A percentile compares a stretch with the other conserved stretches of the same genome.
phyloP scores from a whole-genome alignment of 2,888 invertebrate species.

The Drosophila diplacantha region DNA sequence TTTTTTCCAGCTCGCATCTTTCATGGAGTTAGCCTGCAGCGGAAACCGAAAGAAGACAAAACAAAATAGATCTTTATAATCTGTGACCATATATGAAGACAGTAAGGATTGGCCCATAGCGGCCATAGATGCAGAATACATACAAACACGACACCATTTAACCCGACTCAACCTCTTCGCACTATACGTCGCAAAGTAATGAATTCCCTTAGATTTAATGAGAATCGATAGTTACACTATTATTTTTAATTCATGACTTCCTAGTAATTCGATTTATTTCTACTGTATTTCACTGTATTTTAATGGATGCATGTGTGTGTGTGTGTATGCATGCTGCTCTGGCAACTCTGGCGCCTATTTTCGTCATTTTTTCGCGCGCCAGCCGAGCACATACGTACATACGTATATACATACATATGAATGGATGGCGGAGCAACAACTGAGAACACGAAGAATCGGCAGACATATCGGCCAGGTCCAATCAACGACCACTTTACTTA shows the following conservation, averaged over 20 bases:
- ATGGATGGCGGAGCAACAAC: slow-evolving; percentile 28
- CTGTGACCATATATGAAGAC: slow-evolving; percentile 11
- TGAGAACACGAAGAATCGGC: slow-evolving; percentile 7
- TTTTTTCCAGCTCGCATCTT: slow-evolving; percentile 76
- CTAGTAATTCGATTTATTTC: background rate
- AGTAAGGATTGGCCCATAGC: slow-evolving; percentile 6
- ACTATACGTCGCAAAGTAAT: background rate
- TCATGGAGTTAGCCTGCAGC: slow-evolving; percentile 56
- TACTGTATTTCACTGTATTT: slow-evolving; percentile 4
- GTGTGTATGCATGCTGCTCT: slow-evolving; percentile 9
- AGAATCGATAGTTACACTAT: too few species aligned
- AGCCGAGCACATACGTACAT: slow-evolving; percentile 49
- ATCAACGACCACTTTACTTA: slow-evolving; percentile 10
- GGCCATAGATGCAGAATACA: background rate
- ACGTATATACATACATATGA: slow-evolving; percentile 41
- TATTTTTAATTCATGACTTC: background rate
- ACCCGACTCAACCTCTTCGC: background rate
- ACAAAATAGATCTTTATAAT: slow-evolving; percentile 8
- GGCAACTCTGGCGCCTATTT: slow-evolving; percentile 67
- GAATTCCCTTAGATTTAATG: too few species aligned
- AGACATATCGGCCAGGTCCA: slow-evolving; percentile 3
- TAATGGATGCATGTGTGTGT: background rate
- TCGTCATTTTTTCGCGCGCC: slow-evolving; percentile 62
- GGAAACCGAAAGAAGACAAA: slow-evolving; percentile 1
- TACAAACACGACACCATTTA: background rate